Evolutionary conservation across 2,113 vertebrate genomes (phyloP).

Genomic region (Furnarius figulus): DNA sequence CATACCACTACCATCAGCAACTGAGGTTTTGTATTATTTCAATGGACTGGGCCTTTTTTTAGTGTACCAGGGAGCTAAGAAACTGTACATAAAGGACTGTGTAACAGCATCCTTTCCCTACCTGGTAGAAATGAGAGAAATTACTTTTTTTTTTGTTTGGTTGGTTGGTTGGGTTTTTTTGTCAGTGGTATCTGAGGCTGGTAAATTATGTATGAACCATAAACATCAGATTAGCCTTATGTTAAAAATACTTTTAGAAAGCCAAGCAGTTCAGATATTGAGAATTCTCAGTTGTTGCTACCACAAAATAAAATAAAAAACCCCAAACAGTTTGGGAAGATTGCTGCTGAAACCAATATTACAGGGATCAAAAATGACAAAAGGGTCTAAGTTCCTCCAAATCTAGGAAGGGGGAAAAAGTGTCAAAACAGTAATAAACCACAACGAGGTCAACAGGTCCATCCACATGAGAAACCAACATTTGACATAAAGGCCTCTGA

Average conservation of each 20-base stretch:
- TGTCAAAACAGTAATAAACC: constrained; percentile 68
- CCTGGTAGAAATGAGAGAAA: constrained; percentile 64
- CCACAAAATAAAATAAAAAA: background rate
- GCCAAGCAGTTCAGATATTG: constrained; percentile 1
- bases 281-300: constrained; percentile 50
- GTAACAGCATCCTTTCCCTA: constrained; percentile 69
- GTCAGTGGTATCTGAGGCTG: background rate
- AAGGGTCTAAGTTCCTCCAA: constrained; percentile 58
- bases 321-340: constrained; percentile 53
- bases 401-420: constrained; percentile 64
- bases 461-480: constrained; percentile 54
- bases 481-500: constrained; percentile 64
- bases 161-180: background rate
- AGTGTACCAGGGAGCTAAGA: constrained; percentile 75
- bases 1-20: constrained; percentile 77
- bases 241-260: constrained; percentile 68
- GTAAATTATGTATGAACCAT: constrained; percentile 52
- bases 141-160: background rate
- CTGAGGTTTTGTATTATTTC: constrained; percentile 80
- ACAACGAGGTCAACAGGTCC: constrained; percentile 67
- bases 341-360: constrained; percentile 62
- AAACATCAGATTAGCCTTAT: constrained; percentile 34
- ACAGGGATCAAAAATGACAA: constrained; percentile 55
- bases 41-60: constrained; percentile 74
- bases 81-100: constrained; percentile 73